Evolutionary conservation across 1,140 invertebrate genomes (phyloP), one percentile per base, ranked within the genome.

Genomic region (Euwallacea fornicatus): DNA sequence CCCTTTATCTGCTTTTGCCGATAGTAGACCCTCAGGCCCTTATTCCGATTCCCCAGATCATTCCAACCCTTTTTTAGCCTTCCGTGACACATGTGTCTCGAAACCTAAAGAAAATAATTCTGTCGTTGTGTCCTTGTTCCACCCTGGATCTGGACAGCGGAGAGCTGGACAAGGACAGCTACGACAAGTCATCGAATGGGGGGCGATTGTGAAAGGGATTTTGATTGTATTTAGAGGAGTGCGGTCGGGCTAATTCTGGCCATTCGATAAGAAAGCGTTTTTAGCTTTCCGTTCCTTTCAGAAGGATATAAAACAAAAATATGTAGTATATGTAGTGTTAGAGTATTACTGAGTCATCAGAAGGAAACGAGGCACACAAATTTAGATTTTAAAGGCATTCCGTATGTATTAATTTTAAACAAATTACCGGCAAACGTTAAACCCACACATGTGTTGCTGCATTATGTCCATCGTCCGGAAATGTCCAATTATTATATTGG

Each of bases 401-500:
- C 60, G 53, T 56, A 63, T 63, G 56, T 63, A 70, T 63, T 64
- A 70, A 71, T 72, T 72, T 67, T 72, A 72, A 72, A 72, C 63
- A 72, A 72, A 72, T 72, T 72, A 68, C 58, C 15, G 41, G n/a
- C 16, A 56, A 50, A 47, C 63, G 46, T 72, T 67, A 67, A 62
- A 62, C 71, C 64, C 71, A 72, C 71, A 66, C 70, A 68, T 55
- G 46, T 68, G 65, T 58, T 47, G 43, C 59, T 67, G 43, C 65
- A 68, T 67, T 72, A 61, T 72, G 62, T 71, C 69, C 66, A 71
- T 71, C 62, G 69, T 66, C 64, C 71, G 71, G 71, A 72, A 67
- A 68, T 59, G 65, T 72, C 65, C 71, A 72, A 72, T 72, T 72
- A 72, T 68, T 66, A 72, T 72, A 72, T 72, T 68, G 71, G 71